phyloP scores from a whole-genome alignment of 2,113 vertebrate species.

The Onychostruthus taczanowskii region DNA sequence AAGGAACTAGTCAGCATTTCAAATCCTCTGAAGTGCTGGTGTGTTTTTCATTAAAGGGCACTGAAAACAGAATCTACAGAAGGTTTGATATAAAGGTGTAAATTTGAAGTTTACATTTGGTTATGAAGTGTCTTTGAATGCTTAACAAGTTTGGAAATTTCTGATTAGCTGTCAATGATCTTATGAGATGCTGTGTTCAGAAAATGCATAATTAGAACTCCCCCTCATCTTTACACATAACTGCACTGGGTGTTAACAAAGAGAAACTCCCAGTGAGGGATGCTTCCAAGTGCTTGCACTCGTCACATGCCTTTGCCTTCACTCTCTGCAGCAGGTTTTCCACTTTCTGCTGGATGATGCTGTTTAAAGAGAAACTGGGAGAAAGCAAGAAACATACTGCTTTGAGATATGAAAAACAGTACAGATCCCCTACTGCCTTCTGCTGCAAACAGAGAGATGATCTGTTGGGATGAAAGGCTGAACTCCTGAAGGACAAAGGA shows the following conservation, averaged over 20 bases:
- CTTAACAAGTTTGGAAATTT: background rate
- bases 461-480: background rate
- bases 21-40: background rate
- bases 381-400: background rate
- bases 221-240: background rate
- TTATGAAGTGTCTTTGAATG: background rate
- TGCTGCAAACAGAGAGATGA: background rate
- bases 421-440: background rate
- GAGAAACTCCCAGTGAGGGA: background rate
- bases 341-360: background rate
- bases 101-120: background rate
- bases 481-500: background rate
- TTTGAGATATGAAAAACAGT: background rate
- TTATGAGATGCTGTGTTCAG: background rate
- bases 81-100: background rate
- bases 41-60: background rate
- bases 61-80: background rate
- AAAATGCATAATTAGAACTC: background rate
- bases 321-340: background rate
- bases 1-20: background rate
- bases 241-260: background rate
- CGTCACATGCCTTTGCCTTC: background rate
- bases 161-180: background rate
- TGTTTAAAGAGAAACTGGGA: background rate
- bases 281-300: background rate